phyloP scores from a whole-genome alignment of 2,888 invertebrate species.

The Nasonovia ribisnigri region DNA sequence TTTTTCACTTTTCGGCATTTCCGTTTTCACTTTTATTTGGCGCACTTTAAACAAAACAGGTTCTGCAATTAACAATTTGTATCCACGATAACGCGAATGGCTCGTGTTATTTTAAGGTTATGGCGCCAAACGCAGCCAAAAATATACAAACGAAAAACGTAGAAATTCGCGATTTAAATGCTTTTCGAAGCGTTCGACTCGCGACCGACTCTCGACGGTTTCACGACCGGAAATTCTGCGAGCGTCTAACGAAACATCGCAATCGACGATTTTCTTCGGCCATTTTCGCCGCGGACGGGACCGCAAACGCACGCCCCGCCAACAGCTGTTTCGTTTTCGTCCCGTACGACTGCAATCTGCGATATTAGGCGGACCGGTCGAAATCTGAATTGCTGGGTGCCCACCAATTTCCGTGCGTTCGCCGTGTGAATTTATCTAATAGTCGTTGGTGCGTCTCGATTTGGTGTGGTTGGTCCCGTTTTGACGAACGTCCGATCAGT shows the following conservation, averaged over 20 bases:
- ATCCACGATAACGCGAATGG: neutral
- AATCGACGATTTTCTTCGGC: neutral
- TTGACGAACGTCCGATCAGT: neutral
- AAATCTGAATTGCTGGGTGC: slow-evolving; percentile 7
- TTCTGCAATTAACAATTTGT: neutral
- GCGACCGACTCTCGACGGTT: neutral
- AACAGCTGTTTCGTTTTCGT: slow-evolving; percentile 42
- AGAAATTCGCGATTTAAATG: neutral
- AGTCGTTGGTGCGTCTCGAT: neutral
- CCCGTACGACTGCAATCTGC: neutral
- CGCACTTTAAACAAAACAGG: slow-evolving; percentile 18
- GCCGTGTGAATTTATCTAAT: neutral
- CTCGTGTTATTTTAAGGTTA: slow-evolving; percentile 21
- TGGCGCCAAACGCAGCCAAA: neutral
- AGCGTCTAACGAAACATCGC: too few species aligned
- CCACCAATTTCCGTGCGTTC: neutral
- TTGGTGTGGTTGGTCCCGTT: neutral
- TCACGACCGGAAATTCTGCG: too few species aligned
- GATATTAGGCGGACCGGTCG: slow-evolving; percentile 51
- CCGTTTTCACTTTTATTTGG: slow-evolving; percentile 23
- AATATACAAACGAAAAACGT: neutral
- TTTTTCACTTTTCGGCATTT: neutral
- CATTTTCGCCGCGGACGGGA: neutral
- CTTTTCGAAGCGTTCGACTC: neutral
- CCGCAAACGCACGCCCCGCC: neutral